These are phyloP conservation scores for Spinibarbus caldwelli DNA, from an alignment of 2,797 vertebrate species.

Conservation along the genomic window DNA sequence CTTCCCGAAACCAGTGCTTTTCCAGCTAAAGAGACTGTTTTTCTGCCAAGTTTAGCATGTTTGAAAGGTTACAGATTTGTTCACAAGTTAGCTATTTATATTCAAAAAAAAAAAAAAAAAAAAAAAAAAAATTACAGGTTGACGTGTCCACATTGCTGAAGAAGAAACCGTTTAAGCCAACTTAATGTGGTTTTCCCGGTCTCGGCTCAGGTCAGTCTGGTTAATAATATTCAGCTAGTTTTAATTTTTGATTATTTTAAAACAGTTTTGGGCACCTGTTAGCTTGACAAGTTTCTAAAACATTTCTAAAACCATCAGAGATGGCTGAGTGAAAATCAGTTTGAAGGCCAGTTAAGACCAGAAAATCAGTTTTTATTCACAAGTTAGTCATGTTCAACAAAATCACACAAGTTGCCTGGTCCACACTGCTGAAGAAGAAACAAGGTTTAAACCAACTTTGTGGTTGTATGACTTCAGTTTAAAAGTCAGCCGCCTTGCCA, in stretches of 20 bases:
- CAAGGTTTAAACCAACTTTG: too few species aligned
- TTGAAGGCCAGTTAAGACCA: not conserved
- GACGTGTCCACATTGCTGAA: not conserved
- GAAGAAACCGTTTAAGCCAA: not conserved
- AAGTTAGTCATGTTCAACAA: not conserved
- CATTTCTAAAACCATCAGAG: not conserved
- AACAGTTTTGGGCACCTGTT: not conserved
- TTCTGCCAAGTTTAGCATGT: not conserved
- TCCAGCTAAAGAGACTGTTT: not conserved
- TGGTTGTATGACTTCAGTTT: too few species aligned
- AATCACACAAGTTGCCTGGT: too few species aligned
- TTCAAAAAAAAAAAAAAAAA: not conserved
- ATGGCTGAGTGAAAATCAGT: not conserved
- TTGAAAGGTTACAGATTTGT: not conserved
- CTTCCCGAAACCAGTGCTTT: not conserved
- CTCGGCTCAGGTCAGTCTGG: not conserved
- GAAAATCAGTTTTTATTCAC: not conserved
- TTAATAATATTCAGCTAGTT: not conserved
- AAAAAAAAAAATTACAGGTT: too few species aligned
- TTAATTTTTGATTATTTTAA: not conserved
- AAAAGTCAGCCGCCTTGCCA: too few species aligned
- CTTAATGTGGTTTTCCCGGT: not conserved
- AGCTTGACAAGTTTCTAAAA: not conserved
- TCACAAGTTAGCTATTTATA: not conserved
- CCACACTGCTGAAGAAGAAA: too few species aligned